These are phyloP conservation scores for Petrolisthes manimaculis DNA, from an alignment of 2,888 invertebrate genomes.

Conservation along the genomic window DNA sequence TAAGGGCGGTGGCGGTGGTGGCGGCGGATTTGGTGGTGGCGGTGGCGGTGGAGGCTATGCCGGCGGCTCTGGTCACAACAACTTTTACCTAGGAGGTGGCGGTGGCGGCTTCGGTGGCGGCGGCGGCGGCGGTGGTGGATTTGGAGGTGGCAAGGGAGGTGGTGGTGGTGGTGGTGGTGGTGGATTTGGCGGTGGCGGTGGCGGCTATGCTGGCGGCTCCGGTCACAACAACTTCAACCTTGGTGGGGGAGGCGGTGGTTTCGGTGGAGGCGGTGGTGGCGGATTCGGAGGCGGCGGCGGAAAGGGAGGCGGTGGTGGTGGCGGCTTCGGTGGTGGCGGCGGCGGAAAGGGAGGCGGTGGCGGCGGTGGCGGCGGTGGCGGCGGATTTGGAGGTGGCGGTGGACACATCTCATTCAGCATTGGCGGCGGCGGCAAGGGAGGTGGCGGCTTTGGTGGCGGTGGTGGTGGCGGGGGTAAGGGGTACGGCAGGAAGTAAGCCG, in stretches of 20 bases:
- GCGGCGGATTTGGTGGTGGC: not conserved
- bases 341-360: not conserved
- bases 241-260: constrained; percentile 19
- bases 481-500: not conserved
- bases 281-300: not conserved
- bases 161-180: constrained; percentile 29
- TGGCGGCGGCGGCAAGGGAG: constrained; percentile 14
- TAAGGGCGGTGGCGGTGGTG: not conserved
- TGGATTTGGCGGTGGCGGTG: constrained; percentile 16
- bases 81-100: constrained; percentile 20
- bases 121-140: not conserved
- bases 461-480: not conserved
- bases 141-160: constrained; percentile 2
- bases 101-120: constrained; percentile 14
- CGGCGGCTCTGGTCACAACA: constrained; percentile 21
- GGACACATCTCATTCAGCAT: not conserved
- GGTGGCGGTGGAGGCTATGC: constrained; percentile 12
- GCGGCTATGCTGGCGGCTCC: constrained; percentile 7
- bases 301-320: not conserved
- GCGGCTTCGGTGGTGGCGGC: not conserved
- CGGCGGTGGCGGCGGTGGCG: constrained; percentile 1
- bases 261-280: constrained; percentile 6
- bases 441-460: not conserved
- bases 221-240: constrained; percentile 12
- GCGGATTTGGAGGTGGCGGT: not conserved